These are phyloP conservation scores for Peromyscus nudipes DNA, from an alignment of 2,797 vertebrate genomes.

Conservation along the genomic window DNA sequence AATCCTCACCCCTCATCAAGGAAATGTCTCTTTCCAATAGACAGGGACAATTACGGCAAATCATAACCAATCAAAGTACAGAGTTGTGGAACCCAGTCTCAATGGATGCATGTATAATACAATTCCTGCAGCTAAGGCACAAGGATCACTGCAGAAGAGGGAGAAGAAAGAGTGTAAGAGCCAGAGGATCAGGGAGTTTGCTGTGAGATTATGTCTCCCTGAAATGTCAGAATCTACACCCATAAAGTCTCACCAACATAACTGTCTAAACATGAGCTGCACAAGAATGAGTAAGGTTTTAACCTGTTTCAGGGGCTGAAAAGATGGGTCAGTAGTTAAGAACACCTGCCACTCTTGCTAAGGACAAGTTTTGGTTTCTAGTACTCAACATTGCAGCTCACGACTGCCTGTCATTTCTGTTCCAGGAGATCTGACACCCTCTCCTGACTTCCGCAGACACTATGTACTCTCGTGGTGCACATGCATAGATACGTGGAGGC, in stretches of 20 bases:
- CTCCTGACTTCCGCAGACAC: neutral
- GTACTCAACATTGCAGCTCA: neutral
- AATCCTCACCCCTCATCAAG: neutral
- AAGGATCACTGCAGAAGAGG: neutral
- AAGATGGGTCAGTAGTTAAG: neutral
- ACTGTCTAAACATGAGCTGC: neutral
- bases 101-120: neutral
- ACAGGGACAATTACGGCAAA: neutral
- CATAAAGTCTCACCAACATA: neutral
- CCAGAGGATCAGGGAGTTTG: neutral
- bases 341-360: neutral
- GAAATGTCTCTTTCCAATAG: neutral
- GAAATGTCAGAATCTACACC: neutral
- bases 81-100: neutral
- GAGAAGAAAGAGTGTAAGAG: neutral
- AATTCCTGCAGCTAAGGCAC: neutral
- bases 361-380: neutral
- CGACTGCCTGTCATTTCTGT: neutral
- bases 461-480: neutral
- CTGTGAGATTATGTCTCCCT: neutral
- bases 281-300: neutral
- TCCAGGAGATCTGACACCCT: neutral
- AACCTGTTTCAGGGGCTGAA: neutral
- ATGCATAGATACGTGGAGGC: neutral
- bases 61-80: neutral